Percentiles rank a stretch among this genome's conserved stretches.
Evolutionary conservation across 2,113 vertebrate genomes (phyloP).

Genomic region (Macrotis lagotis): DNA sequence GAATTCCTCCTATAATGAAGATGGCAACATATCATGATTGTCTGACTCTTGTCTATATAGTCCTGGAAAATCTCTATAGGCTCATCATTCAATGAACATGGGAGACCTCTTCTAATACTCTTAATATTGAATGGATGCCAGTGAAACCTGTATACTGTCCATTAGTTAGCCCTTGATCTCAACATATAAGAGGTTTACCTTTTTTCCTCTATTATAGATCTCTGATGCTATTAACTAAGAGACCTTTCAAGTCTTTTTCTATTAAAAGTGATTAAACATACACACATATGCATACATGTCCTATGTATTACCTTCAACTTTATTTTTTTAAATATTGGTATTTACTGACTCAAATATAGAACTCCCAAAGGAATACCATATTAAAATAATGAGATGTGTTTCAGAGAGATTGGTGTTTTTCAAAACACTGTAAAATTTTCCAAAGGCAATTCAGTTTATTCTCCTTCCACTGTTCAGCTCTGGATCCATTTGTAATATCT

Average conservation of each 20-base stretch:
- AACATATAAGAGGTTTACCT: not conserved
- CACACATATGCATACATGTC: too few species aligned
- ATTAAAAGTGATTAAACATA: not conserved
- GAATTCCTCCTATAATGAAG: not conserved
- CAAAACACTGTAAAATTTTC: not conserved
- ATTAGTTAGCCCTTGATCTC: not conserved
- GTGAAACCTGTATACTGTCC: not conserved
- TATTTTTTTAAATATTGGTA: not conserved
- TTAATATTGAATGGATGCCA: not conserved
- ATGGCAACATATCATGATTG: not conserved
- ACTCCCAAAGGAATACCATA: not conserved
- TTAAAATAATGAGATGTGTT: not conserved
- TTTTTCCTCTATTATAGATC: not conserved
- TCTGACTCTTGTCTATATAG: not conserved
- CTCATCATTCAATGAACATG: not conserved
- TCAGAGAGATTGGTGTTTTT: not conserved
- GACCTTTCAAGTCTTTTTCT: not conserved
- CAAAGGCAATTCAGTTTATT: not conserved
- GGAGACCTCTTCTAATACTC: not conserved
- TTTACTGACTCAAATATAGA: not conserved
- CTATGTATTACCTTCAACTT: not conserved
- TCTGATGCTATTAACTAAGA: not conserved
- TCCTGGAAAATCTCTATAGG: not conserved
- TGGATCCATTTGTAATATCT: not conserved
- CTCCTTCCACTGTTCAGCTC: not conserved